Evolutionary conservation across 2,113 vertebrate species (phyloP), one percentile per base, ranked within the genome.

Genomic region (Salvator merianae): DNA sequence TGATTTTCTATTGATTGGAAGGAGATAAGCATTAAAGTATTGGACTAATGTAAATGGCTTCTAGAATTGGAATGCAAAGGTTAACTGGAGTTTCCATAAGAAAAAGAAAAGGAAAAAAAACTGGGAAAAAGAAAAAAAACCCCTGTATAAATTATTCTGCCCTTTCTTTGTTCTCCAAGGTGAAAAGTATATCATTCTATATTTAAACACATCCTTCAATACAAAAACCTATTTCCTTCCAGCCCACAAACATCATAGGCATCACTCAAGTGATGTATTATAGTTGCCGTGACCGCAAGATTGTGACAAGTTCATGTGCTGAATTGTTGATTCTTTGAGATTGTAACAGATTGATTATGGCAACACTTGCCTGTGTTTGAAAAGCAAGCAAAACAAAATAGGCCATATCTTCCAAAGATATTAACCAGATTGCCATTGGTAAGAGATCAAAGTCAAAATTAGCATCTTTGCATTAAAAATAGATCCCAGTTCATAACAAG

Each of bases 301-400:
- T 0, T 0, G 9, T 85, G 85, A 90, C 75, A 84, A 87, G 28
- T 90, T 91, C 79, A 82, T 4, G 18, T 53, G 43, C 20, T 91
- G 86, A 91, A 90, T 66, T 86, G 8, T 89, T 92, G 73, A 89
- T 93, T 92, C 65, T 91, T 85, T n/a, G 22, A 88, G 91, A 91
- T 93, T 82, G 43, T 83, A 89, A 63, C 40, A 86, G 80, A 91
- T 82, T 88, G 38, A 91, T 84, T 88, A 77, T 75, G 20, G 6
- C 90, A 91, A 20, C 78, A 83, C 63, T 74, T 90, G 28, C 82
- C 55, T 50, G 85, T 81, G 88, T 92, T 87, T 85, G 65, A 75
- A 89, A 59, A 59, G 2, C 13, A 47, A 47, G 10, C 43, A 47
- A 47, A 86, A 63, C 34, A 79, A 87, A 92, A 90, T 59, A 87